phyloP scores from a whole-genome alignment of 2,113 vertebrate genomes.

The Myiozetetes cayanensis region DNA sequence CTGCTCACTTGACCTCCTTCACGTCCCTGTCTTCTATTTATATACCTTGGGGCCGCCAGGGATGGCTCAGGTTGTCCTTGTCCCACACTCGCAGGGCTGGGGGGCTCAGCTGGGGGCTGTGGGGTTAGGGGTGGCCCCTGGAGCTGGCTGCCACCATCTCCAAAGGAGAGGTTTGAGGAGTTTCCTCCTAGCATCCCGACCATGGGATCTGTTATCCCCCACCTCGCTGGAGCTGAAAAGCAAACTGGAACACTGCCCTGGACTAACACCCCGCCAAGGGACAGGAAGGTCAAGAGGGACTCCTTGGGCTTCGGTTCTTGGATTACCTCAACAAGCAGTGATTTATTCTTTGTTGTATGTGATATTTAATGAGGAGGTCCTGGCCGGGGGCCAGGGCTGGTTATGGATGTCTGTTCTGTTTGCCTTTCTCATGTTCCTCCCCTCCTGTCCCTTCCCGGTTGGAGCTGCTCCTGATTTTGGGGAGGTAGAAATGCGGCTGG shows the following conservation, averaged over 20 bases:
- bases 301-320: background rate
- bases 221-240: background rate
- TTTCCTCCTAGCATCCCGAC: background rate
- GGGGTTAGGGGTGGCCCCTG: background rate
- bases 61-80: background rate
- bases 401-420: background rate
- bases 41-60: slow-evolving; percentile 25
- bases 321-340: background rate
- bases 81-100: background rate
- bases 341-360: background rate
- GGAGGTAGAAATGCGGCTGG: background rate
- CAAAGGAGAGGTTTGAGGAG: background rate
- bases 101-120: rapidly evolving
- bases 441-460: background rate
- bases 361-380: background rate
- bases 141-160: background rate
- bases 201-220: background rate
- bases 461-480: background rate
- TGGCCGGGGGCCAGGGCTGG: background rate
- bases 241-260: background rate
- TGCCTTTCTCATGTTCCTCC: background rate
- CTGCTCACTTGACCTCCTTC: slow-evolving; percentile 59
- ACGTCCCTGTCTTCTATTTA: slow-evolving; percentile 57
- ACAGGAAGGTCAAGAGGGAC: background rate
- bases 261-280: background rate